Base-by-base conservation (phyloP, 2,797 vertebrate species). In the Psittacula derbiana region DNA sequence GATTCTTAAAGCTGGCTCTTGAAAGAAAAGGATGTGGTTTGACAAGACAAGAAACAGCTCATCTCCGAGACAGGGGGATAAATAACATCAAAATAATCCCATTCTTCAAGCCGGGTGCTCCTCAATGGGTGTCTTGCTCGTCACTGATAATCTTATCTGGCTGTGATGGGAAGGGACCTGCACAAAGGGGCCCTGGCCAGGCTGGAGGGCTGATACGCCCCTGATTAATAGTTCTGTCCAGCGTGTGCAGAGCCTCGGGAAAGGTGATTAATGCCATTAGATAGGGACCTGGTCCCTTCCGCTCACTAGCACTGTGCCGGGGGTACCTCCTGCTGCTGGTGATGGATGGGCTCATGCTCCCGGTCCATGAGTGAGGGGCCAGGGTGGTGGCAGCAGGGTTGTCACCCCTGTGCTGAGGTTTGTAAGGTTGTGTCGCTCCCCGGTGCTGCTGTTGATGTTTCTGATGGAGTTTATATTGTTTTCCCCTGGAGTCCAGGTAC, bases 141-240 rank as follows among this genome's bases (percentile, higher is more conserved):
- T 98, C 98, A 97, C 97, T 97, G 98, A 98, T 98, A 98, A 99
- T 99, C 98, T 99, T 99, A 99, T 99, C 98, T 98, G 94, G 50
- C 97, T 87, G 93, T 98, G 98, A 98, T 98, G 98, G 98, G 98
- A 98, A 98, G 97, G 97, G 97, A 97, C 97, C 95, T 82, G 96
- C 98, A 98, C 98, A 98, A 98, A 98, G 97, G 98, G 97, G 97
- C 97, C 96, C 95, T 1, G 97, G 95, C 97, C 86, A 53, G 95
- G 95, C 97, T 97, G 97, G 73, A 96, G 97, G 97, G 97, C 98
- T 98, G 98, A 98, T 98, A 97, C 50, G 95, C 88, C 19, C 92
- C 98, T 98, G 98, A 98, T 98, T 97, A 98, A 98, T 98, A 92
- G 98, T 91, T 98, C 97, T 98, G 98, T 98, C 98, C 98, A 73